Evolutionary conservation across 2,888 invertebrate species (phyloP), one percentile per base, ranked within the genome.

Genomic region (Hyposoter dolosus): DNA sequence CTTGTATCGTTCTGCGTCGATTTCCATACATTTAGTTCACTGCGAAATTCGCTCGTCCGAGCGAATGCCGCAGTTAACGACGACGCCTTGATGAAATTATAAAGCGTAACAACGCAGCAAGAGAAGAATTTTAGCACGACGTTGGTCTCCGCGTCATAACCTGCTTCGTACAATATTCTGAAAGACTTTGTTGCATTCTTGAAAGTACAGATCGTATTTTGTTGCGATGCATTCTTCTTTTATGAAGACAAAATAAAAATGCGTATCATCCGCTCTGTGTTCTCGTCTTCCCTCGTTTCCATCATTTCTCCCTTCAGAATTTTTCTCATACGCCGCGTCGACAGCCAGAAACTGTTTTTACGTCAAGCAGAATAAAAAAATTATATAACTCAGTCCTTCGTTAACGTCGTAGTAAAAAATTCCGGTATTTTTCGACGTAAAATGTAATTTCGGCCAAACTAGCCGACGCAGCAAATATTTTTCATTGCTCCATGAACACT

Each of bases 51-150:
- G 56, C 43, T 15, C 23, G 43, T 19, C 45, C 28, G 56, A 80
- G 45, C 77, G 79, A 76, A 56, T 66, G 40, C 17, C 45, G 74
- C 69, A 15, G 68, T 35, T 82, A 86, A 86, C 84, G 84, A 86
- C 84, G 84, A 84, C 63, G 77, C 63, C 68, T 86, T 77, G 84
- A 86, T 76, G 84, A 86, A 84, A 80, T 81, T 80, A 76, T 80
- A 84, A 86, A 84, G 71, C 50, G 68, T 72, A 72, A 32, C 35
- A 65, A 82, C 80, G 79, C 66, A 69, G 69, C 50, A 72, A 66
- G 72, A 66, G n/a, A 23, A 50, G 4, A 77, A 63, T 63, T 60
- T 45, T 43, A 32, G 23, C 47, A 47, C 40, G 19, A 32, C 43
- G 17, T 40, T 43, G 43, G 40, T 1, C 0, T 10, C 5, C n/a